Base-by-base conservation (phyloP, 2,113 vertebrate species). In the Otocyon megalotis region DNA sequence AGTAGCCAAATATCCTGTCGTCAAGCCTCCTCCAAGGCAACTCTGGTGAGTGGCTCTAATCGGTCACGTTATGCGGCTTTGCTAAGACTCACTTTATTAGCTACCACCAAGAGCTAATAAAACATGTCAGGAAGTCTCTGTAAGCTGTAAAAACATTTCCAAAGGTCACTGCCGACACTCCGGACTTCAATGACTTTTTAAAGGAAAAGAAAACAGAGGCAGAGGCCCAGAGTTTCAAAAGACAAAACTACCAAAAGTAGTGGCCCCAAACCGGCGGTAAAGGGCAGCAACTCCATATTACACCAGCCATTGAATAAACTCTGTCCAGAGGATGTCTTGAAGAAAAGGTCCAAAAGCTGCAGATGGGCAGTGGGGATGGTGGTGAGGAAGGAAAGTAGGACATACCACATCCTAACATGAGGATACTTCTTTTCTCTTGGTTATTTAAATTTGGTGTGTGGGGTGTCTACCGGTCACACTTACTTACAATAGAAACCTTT, bases 91-190 rank as follows among this genome's bases (percentile, higher is more conserved):
- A 82, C 90, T 97, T 97, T 81, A 97, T 97, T 97, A 96, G 97
- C 96, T 96, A 94, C 91, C 92, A 96, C 72, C 90, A 96, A 97
- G 97, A 97, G 97, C 97, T 98, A 95, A 98, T 98, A 97, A 98
- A 98, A 97, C 93, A 97, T 88, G 90, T 96, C 98, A 97, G 97
- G 97, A 98, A 97, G 97, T 97, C 90, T 97, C 88, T 67, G 93
- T 87, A 96, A 98, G 96, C 97, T 98, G 97, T 97, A 74, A 98
- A 97, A 98, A 98, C 96, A 98, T 92, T 96, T 96, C 80, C 94
- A 98, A 94, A 97, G 97, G 97, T 97, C 97, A 98, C 88, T 95
- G 96, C 94, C 76, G 93, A 97, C 96, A 95, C 89, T 96, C 97
- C 0, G 67, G 83, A 97, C 92, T 97, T 97, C 93, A 95, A 88